Percentiles rank a stretch among this genome's conserved stretches.
These are phyloP conservation scores for Adelognathus sp. DNA, from an alignment of 2,888 invertebrate species.

Conservation along the genomic window DNA sequence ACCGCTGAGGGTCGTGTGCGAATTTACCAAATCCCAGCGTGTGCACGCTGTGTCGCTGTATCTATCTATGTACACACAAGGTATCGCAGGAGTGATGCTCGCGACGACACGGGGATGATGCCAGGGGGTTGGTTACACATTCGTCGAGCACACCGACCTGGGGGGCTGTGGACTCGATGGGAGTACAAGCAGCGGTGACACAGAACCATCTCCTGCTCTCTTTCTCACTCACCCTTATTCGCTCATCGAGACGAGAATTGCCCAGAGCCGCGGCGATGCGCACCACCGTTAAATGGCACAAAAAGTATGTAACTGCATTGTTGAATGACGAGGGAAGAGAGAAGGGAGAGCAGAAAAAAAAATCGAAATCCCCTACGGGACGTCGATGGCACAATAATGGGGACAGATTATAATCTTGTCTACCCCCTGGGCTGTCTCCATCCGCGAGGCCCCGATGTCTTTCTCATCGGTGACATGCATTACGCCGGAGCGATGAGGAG, in stretches of 20 bases:
- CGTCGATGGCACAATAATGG: slow-evolving; percentile 81
- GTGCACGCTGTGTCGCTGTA: neutral
- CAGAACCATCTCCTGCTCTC: slow-evolving; percentile 23
- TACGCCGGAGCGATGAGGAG: slow-evolving; percentile 37
- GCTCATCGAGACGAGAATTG: slow-evolving; percentile 21
- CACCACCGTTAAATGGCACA: slow-evolving; percentile 79
- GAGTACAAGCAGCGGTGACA: slow-evolving; percentile 57
- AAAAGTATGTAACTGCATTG: slow-evolving; percentile 80
- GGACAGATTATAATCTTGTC: slow-evolving; percentile 81
- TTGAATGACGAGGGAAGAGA: slow-evolving; percentile 67
- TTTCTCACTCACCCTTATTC: no score
- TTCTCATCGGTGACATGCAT: slow-evolving; percentile 52
- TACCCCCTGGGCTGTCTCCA: slow-evolving; percentile 78
- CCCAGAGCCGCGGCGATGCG: slow-evolving; percentile 57
- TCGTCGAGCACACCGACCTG: slow-evolving; percentile 49
- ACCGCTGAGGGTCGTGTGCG: slow-evolving; percentile 2
- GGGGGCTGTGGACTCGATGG: slow-evolving; percentile 40
- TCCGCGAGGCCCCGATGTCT: slow-evolving; percentile 45
- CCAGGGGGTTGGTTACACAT: slow-evolving; percentile 65
- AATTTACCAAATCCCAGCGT: slow-evolving; percentile 30
- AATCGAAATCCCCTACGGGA: slow-evolving; percentile 79
- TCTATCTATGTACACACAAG: neutral
- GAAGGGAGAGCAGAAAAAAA: no score
- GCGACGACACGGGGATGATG: slow-evolving; percentile 26
- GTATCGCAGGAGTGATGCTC: neutral